Evolutionary conservation across 2,888 invertebrate genomes (phyloP).

Genomic region (Acrobasis suavella): DNA sequence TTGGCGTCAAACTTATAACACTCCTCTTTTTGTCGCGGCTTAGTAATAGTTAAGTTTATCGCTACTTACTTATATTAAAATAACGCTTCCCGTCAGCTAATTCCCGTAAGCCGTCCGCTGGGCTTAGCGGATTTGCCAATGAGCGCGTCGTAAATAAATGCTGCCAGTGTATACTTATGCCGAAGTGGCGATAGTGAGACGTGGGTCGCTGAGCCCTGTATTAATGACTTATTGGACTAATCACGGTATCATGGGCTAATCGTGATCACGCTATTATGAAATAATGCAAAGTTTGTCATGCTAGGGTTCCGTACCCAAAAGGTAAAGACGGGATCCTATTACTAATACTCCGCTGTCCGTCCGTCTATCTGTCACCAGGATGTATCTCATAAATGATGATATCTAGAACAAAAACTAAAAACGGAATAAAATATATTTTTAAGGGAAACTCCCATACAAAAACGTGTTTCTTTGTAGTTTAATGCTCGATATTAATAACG

Average conservation of each 20-base stretch:
- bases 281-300: background rate
- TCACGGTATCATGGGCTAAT: background rate
- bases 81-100: slow-evolving; percentile 24
- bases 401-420: too few species aligned
- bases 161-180: slow-evolving; percentile 13
- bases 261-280: background rate
- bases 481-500: too few species aligned
- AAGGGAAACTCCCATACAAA: too few species aligned
- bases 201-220: background rate
- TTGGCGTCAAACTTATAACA: too few species aligned
- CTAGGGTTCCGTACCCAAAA: too few species aligned
- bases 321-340: too few species aligned
- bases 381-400: too few species aligned
- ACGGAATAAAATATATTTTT: too few species aligned
- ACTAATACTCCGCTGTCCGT: too few species aligned
- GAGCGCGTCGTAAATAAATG: slow-evolving; percentile 23
- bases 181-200: slow-evolving; percentile 1
- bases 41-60: background rate
- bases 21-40: too few species aligned
- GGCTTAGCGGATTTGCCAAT: slow-evolving; percentile 27
- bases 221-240: background rate
- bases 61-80: slow-evolving; percentile 16
- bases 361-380: too few species aligned
- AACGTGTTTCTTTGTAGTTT: too few species aligned
- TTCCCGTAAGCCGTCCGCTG: slow-evolving; percentile 24